A percentile compares a stretch with the other conserved stretches of the same genome.
Evolutionary conservation across 2,113 vertebrate species (phyloP).

Genomic region (Pontoporia blainvillei): DNA sequence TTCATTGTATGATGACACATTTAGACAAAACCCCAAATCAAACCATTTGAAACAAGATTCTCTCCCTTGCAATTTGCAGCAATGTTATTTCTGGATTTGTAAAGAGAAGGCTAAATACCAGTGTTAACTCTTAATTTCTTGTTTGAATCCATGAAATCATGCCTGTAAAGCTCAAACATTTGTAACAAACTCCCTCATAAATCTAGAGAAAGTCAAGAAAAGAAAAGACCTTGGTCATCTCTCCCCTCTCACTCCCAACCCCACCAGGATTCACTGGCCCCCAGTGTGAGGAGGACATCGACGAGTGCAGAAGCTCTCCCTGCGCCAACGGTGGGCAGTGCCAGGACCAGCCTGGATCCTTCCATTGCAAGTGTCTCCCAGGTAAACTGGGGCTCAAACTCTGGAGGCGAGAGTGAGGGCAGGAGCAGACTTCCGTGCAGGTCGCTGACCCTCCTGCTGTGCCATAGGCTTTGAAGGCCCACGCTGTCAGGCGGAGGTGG

Average conservation of each 20-base stretch:
- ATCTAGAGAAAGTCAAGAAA: slow-evolving; percentile 9
- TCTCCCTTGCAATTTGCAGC: neutral
- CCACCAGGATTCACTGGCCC: slow-evolving; percentile 57
- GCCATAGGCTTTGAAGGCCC: slow-evolving; percentile 71
- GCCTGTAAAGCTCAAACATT: slow-evolving; percentile 26
- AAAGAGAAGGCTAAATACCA: neutral
- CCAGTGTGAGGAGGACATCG: slow-evolving; percentile 57
- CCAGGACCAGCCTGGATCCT: slow-evolving; percentile 69
- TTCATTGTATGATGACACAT: slow-evolving; percentile 34
- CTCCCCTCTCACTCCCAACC: neutral
- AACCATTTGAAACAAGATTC: slow-evolving; percentile 7
- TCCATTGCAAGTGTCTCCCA: slow-evolving; percentile 67
- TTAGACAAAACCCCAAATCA: slow-evolving; percentile 23
- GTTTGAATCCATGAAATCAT: slow-evolving; percentile 7
- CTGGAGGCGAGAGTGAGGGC: accelerated
- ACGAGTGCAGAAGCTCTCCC: slow-evolving; percentile 65
- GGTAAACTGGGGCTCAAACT: neutral
- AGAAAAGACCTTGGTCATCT: neutral
- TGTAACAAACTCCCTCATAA: slow-evolving; percentile 26
- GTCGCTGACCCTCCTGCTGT: neutral
- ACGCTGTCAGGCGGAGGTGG: slow-evolving; percentile 60
- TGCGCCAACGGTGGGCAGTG: slow-evolving; percentile 66
- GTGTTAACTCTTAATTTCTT: slow-evolving; percentile 43
- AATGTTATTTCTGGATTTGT: neutral
- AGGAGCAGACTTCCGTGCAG: too few species aligned